Evolutionary conservation across 2,797 vertebrate species (phyloP).

Genomic region (Cuculus canorus): DNA sequence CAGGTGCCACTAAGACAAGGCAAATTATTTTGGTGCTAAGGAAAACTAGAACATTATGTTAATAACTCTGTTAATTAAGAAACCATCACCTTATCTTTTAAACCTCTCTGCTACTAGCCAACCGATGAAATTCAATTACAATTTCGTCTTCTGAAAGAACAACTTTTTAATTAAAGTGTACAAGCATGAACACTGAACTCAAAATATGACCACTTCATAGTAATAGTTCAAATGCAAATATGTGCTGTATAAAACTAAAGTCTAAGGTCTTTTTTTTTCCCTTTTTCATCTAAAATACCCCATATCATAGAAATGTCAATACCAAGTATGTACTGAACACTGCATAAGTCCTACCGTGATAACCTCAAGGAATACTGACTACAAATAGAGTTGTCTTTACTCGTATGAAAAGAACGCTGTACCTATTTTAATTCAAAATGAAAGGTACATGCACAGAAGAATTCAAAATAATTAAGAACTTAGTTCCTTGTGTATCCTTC

Average conservation of each 20-base stretch:
- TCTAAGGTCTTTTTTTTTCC: neutral
- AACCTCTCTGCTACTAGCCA: slow-evolving; percentile 6
- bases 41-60: slow-evolving; percentile 19
- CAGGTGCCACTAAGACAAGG: neutral
- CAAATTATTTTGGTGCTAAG: slow-evolving; percentile 7
- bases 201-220: neutral
- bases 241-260: neutral
- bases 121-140: neutral
- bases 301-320: neutral
- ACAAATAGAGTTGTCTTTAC: neutral
- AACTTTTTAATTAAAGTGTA: slow-evolving; percentile 8
- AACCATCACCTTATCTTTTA: neutral
- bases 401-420: neutral
- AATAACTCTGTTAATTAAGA: slow-evolving; percentile 11
- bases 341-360: neutral
- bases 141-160: slow-evolving; percentile 1
- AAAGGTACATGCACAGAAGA: neutral
- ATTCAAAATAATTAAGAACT: neutral
- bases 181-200: neutral
- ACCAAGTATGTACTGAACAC: neutral
- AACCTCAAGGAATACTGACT: neutral
- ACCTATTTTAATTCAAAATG: neutral
- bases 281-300: neutral
- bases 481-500: neutral
- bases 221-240: neutral